A percentile compares a stretch with the other conserved stretches of the same genome.
Evolutionary conservation across 37 sponge, comb jelly and placozoan species (phyloP).

Genomic region (Dysidea cf. avara): DNA sequence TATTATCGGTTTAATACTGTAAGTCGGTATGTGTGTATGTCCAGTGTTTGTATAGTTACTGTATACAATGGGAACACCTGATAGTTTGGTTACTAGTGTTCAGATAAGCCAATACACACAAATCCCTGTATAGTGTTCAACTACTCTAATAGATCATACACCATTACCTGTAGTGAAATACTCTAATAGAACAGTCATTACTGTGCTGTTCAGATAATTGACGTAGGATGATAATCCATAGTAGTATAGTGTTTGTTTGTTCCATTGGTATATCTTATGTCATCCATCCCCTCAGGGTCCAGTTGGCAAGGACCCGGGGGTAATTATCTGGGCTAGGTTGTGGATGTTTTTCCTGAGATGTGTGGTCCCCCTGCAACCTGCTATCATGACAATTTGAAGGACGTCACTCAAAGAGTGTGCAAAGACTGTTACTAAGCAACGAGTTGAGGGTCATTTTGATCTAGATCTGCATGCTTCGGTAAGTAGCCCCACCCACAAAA

Average conservation of each 20-base stretch:
- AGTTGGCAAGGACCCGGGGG: conserved; percentile 99
- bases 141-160: too few species aligned
- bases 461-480: conserved; percentile 95
- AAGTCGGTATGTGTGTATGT: conserved; percentile 10
- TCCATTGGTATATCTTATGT: not conserved
- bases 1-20: conserved; percentile 99
- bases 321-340: conserved; percentile 93
- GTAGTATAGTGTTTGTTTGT: too few species aligned
- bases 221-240: too few species aligned
- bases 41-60: too few species aligned
- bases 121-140: too few species aligned
- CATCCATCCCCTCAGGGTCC: conserved; percentile 75
- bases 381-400: conserved; percentile 98
- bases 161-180: too few species aligned
- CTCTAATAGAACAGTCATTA: too few species aligned
- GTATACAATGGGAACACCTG: too few species aligned
- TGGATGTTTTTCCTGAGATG: conserved; percentile 98
- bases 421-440: conserved; percentile 98
- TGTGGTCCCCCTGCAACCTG: conserved; percentile 94
- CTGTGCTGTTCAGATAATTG: too few species aligned
- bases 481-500: not conserved
- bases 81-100: too few species aligned
- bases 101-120: too few species aligned
- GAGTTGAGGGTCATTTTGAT: conserved; percentile 99
- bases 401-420: conserved; percentile 97